These are phyloP conservation scores for Oceanites oceanicus DNA, from an alignment of 2,113 vertebrate species.

Conservation along the genomic window DNA sequence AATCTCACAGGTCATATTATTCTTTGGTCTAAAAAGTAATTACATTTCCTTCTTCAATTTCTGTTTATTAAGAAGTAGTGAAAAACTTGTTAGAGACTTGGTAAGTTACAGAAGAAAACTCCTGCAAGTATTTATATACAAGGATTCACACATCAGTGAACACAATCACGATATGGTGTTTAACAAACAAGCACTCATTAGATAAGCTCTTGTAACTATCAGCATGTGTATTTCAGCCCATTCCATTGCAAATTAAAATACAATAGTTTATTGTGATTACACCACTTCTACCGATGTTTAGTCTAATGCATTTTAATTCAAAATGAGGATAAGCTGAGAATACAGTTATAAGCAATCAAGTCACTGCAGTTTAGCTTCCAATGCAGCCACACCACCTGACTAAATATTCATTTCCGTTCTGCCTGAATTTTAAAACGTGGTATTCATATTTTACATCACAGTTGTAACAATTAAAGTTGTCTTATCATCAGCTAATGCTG, in stretches of 20 bases:
- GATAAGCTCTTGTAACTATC: background rate
- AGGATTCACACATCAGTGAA: background rate
- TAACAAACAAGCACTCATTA: background rate
- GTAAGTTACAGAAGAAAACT: background rate
- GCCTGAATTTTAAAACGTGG: background rate
- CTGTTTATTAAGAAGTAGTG: background rate
- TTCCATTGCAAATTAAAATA: background rate
- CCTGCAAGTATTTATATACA: background rate
- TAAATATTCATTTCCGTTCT: background rate
- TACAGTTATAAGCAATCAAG: background rate
- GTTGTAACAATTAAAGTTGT: background rate
- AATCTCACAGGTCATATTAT: background rate
- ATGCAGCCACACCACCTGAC: accelerated
- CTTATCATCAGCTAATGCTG: background rate
- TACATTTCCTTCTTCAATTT: background rate
- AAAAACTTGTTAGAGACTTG: background rate
- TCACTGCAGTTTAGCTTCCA: background rate
- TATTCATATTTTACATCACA: background rate
- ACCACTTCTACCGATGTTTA: background rate
- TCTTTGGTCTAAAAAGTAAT: background rate
- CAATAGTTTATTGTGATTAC: background rate
- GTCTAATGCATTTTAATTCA: background rate
- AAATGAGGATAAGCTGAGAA: background rate
- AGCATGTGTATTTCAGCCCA: background rate
- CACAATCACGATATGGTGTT: background rate